Percentiles rank a stretch among this genome's conserved stretches.
Conservation (phyloP, 2,797 vertebrate genomes). For the Notolabrus celidotus region DNA sequence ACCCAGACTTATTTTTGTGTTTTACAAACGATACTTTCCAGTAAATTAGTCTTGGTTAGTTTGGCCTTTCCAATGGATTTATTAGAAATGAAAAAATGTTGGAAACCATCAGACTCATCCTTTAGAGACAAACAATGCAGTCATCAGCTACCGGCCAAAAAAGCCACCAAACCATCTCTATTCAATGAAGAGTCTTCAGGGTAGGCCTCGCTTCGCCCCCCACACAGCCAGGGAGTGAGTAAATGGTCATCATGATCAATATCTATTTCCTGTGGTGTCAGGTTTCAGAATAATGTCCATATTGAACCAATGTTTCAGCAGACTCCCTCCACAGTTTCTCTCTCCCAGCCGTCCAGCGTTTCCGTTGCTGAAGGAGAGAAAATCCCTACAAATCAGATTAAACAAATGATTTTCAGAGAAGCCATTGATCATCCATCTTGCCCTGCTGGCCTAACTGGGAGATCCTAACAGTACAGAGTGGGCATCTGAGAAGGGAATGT, state of each 20-base stretch:
- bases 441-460: constrained; percentile 72
- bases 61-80: no score
- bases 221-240: constrained; percentile 73
- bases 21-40: no score
- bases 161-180: constrained; percentile 22
- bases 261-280: constrained; percentile 85
- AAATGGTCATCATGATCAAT: constrained; percentile 82
- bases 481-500: constrained; percentile 82
- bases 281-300: constrained; percentile 86
- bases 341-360: constrained; percentile 61
- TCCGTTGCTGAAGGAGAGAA: constrained; percentile 79
- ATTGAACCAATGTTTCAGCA: constrained; percentile 85
- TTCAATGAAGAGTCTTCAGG: constrained; percentile 44
- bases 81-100: no score
- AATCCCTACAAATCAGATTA: constrained; percentile 83
- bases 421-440: constrained; percentile 75
- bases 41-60: no score
- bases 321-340: constrained; percentile 76
- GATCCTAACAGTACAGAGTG: constrained; percentile 77
- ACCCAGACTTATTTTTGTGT: no score
- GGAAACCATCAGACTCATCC: not conserved
- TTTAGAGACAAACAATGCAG: not conserved
- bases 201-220: constrained; percentile 61
- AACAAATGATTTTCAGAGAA: constrained; percentile 81
- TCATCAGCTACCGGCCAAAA: constrained; percentile 10